Conservation (phyloP, 1,140 invertebrate genomes). For the Penaeus vannamei region DNA sequence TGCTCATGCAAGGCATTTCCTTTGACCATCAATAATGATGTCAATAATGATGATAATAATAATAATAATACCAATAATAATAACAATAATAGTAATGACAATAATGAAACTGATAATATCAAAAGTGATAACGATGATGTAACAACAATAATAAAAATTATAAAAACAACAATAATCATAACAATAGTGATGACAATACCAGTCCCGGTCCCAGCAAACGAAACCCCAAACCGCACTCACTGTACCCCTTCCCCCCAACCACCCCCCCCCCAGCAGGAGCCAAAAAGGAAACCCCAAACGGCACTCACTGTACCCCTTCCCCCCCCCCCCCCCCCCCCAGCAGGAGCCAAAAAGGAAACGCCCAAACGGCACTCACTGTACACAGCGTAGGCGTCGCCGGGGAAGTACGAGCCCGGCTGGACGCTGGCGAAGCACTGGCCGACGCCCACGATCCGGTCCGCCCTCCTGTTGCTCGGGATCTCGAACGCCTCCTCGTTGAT, state of each 20-base stretch:
- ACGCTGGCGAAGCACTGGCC: conserved; percentile 90
- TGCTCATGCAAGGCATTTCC: too few species aligned
- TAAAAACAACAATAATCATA: too few species aligned
- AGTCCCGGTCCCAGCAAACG: too few species aligned
- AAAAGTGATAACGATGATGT: too few species aligned
- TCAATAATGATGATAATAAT: too few species aligned
- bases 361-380: conserved; percentile 75
- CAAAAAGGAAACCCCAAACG: not conserved
- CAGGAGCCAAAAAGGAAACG: not conserved
- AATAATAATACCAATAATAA: not conserved
- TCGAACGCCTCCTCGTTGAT: conserved; percentile 84
- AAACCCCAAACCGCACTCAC: conserved; percentile 69
- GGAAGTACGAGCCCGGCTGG: conserved; percentile 89
- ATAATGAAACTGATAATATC: too few species aligned
- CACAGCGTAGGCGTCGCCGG: conserved; percentile 85
- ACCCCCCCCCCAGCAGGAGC: not conserved
- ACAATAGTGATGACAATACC: too few species aligned
- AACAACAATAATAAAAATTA: too few species aligned
- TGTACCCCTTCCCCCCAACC: conserved; percentile 75
- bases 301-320: not conserved
- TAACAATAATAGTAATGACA: too few species aligned
- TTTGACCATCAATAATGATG: too few species aligned
- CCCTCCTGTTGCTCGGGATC: conserved; percentile 79
- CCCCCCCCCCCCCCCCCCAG: not conserved
- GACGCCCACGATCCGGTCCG: conserved; percentile 78